Evolutionary conservation across 2,797 vertebrate genomes (phyloP).

Genomic region (Hirundo rustica): DNA sequence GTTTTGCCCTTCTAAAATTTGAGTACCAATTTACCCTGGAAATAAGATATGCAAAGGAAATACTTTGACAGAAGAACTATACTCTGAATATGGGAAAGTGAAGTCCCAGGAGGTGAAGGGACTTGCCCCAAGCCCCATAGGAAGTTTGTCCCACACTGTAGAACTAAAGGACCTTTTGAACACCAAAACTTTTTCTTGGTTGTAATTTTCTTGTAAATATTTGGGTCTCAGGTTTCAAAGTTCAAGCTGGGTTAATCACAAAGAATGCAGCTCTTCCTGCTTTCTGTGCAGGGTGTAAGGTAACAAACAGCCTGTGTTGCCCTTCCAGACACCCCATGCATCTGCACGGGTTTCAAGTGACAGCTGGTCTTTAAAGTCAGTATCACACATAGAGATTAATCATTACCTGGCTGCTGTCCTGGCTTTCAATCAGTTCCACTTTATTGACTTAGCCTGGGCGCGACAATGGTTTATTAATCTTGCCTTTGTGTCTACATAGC

Average conservation of each 20-base stretch:
- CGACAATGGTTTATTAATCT: background rate
- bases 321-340: background rate
- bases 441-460: background rate
- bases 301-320: constrained; percentile 5
- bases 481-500: background rate
- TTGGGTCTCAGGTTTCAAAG: constrained; percentile 30
- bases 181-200: background rate
- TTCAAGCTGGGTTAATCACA: constrained; percentile 53
- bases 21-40: background rate
- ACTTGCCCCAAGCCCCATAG: background rate
- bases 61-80: background rate
- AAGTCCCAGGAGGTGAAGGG: background rate
- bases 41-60: background rate
- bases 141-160: background rate
- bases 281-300: background rate
- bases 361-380: constrained; percentile 26
- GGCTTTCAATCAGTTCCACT: background rate
- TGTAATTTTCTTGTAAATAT: constrained; percentile 49
- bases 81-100: background rate
- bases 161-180: background rate
- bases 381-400: background rate
- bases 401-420: constrained; percentile 13
- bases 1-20: background rate
- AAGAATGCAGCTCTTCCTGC: constrained; percentile 55
- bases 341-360: background rate